These are phyloP conservation scores for Drosophila falleni DNA, from an alignment of 2,888 invertebrate species.

Conservation along the genomic window DNA sequence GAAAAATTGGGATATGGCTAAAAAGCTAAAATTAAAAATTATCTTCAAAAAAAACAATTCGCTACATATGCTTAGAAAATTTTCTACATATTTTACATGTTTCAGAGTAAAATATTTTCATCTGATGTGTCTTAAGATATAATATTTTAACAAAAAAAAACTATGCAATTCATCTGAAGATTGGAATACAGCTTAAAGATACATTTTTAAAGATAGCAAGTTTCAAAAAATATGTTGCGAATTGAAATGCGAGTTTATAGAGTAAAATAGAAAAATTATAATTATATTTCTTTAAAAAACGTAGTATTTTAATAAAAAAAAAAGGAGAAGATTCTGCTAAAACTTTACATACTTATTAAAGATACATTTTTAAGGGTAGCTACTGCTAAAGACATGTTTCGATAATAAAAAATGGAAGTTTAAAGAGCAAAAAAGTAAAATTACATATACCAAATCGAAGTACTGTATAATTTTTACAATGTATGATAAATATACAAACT, in stretches of 20 bases:
- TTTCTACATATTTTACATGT: too few relatives aligned
- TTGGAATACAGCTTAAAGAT: neutral
- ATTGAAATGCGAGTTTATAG: too few relatives aligned
- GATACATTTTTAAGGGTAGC: neutral
- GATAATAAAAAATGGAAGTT: neutral
- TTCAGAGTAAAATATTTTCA: neutral
- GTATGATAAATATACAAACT: conserved; percentile 1
- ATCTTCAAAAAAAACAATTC: neutral
- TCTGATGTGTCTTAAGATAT: neutral
- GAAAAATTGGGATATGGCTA: too few relatives aligned
- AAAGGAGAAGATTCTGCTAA: neutral
- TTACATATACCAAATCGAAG: neutral
- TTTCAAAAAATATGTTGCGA: too few relatives aligned
- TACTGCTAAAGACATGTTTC: neutral
- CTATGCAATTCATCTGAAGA: too few relatives aligned
- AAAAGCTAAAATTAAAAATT: neutral
- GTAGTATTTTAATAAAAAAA: neutral
- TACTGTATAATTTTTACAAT: conserved; percentile 9
- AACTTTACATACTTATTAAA: neutral
- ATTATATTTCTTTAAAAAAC: too few relatives aligned
- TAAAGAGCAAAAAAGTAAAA: neutral
- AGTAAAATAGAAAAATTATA: too few relatives aligned
- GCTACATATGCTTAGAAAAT: too few relatives aligned
- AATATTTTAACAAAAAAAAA: neutral
- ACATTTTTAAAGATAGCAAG: neutral